Evolutionary conservation across 2,797 vertebrate genomes (phyloP).

Genomic region (Choloepus didactylus): DNA sequence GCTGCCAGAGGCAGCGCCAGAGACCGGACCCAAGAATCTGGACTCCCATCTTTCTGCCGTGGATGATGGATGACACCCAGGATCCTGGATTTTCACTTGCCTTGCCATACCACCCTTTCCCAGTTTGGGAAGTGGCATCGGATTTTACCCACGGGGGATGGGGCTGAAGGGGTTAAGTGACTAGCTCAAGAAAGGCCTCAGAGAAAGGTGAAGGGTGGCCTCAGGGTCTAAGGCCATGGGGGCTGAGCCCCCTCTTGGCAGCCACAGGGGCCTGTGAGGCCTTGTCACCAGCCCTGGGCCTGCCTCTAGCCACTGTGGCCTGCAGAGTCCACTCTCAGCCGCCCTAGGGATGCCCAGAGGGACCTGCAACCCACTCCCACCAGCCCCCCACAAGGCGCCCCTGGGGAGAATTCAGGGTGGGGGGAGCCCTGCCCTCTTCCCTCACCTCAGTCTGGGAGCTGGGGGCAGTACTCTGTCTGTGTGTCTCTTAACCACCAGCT

Average conservation of each 20-base stretch:
- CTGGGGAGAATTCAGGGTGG: background rate
- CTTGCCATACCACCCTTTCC: background rate
- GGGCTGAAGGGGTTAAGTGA: background rate
- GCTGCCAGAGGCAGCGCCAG: background rate
- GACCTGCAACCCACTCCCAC: background rate
- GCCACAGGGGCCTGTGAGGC: no score
- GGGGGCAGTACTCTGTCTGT: background rate
- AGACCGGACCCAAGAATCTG: background rate
- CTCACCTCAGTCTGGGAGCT: rapidly evolving
- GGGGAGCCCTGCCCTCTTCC: background rate
- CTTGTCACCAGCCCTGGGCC: no score
- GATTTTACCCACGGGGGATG: background rate
- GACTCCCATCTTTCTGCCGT: background rate
- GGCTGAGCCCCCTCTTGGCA: background rate
- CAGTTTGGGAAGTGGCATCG: background rate
- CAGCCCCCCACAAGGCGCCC: background rate
- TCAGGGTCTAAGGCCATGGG: background rate
- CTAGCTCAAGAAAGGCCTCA: background rate
- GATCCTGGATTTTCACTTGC: background rate
- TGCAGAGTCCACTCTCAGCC: background rate
- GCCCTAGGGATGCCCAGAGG: background rate
- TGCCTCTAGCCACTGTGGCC: background rate
- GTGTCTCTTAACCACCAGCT: background rate
- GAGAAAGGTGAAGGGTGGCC: background rate
- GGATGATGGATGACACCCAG: background rate